Evolutionary conservation across 30 jellyfish, hydroid and myxozoan genomes (phyloP).

Genomic region (Mastigias papua): DNA sequence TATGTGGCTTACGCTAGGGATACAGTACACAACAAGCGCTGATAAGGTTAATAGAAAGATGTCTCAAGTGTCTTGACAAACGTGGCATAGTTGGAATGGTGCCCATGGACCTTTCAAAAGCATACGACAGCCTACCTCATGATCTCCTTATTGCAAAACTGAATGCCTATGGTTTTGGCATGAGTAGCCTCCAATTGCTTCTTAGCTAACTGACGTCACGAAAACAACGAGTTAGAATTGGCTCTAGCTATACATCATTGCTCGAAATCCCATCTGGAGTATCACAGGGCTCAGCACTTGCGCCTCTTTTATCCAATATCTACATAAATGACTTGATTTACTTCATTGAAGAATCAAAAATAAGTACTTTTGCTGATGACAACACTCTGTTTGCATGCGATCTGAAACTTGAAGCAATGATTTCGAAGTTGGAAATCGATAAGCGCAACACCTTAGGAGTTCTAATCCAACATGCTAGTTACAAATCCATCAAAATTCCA

Average conservation of each 20-base stretch:
- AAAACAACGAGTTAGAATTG: neutral
- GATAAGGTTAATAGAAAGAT: too few relatives aligned
- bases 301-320: neutral
- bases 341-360: slow-evolving; percentile 12
- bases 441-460: slow-evolving; percentile 20
- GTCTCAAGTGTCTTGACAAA: too few relatives aligned
- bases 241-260: neutral
- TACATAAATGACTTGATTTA: too few relatives aligned
- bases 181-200: slow-evolving; percentile 27
- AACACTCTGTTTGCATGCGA: slow-evolving; percentile 10
- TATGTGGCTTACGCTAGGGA: too few relatives aligned
- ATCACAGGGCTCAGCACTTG: neutral
- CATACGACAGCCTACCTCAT: too few relatives aligned
- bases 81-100: too few relatives aligned
- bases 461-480: slow-evolving; percentile 29
- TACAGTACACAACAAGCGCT: too few relatives aligned
- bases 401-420: slow-evolving; percentile 18
- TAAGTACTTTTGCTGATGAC: neutral
- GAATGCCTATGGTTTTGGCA: slow-evolving; percentile 29
- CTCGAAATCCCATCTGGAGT: neutral
- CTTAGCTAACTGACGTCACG: slow-evolving; percentile 26
- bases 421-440: slow-evolving; percentile 25
- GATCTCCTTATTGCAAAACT: too few relatives aligned
- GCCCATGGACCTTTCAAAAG: too few relatives aligned
- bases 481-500: slow-evolving; percentile 54